phyloP scores from a whole-genome alignment of 2,113 vertebrate species.

The Saiga tatarica region DNA sequence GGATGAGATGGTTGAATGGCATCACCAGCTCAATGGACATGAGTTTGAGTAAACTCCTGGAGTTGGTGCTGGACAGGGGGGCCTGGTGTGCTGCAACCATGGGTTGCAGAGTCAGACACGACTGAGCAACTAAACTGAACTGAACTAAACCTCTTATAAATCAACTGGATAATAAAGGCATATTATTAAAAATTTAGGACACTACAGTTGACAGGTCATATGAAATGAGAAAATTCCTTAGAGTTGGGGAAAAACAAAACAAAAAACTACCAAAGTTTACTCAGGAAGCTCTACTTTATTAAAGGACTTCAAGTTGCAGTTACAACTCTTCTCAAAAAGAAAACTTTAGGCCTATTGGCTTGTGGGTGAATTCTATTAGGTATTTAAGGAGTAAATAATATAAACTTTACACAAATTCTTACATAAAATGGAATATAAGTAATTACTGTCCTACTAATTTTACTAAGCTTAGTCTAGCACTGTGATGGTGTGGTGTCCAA shows the following conservation, averaged over 20 bases:
- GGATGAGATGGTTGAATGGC: neutral
- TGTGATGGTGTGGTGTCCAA: neutral
- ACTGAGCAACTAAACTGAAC: neutral
- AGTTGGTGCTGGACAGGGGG: neutral
- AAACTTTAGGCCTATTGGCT: neutral
- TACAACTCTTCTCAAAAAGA: neutral
- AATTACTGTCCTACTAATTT: neutral
- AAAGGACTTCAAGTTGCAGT: neutral
- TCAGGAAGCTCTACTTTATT: neutral
- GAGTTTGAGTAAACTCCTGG: neutral
- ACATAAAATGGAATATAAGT: neutral
- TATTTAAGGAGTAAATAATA: neutral
- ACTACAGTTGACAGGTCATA: neutral
- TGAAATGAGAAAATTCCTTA: neutral
- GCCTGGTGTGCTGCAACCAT: neutral
- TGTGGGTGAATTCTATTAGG: neutral
- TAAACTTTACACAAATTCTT: neutral
- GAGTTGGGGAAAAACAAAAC: neutral
- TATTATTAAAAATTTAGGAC: neutral
- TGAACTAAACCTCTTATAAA: neutral
- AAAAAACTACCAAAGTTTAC: neutral
- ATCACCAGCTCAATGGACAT: neutral
- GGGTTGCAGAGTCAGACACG: accelerated
- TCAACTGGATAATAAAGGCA: neutral
- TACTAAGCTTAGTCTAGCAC: neutral